Evolutionary conservation across 2,888 invertebrate species (phyloP), one percentile per base, ranked within the genome.

Genomic region (Hemicrepidius hirtus): DNA sequence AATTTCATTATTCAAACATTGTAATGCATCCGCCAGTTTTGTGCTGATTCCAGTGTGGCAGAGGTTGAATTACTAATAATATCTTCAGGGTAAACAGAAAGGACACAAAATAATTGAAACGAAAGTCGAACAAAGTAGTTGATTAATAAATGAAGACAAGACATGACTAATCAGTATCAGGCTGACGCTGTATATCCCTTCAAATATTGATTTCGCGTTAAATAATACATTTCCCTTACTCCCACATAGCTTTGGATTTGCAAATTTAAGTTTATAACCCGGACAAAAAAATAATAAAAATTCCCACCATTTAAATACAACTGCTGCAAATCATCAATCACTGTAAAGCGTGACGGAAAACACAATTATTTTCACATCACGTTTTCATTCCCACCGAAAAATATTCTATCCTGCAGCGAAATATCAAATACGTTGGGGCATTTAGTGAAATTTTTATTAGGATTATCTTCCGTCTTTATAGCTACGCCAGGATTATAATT

Each of bases 311-410:
- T 73, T 73, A 73, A 73, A 73, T 66, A 66, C 65, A 69, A 60
- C 65, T 60, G 69, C 49, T 63, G 66, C 46, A 69, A 69, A 73
- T 69, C 73, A 73, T 73, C 68, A 73, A 73, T 73, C 73, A 73
- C 64, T 62, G 73, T 57, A 65, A 68, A 66, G 65, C 73, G 68
- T 65, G 65, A 73, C 66, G 65, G 73, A 73, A 73, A 73, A 69
- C 69, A 73, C 68, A 73, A 73, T 73, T 73, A 73, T 73, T 73
- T 73, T 68, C 68, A 49, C 68, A 73, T 73, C 73, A 73, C 68
- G 68, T 68, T 73, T 72, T 68, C 68, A 68, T 68, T 72, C 72
- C 68, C 64, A 68, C 68, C 65, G 37, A 72, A 67, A 71, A 53
- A 53, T 53, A 35, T 70, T 50, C 60, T 12, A 49, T 32, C 68